These are phyloP conservation scores for Mirounga angustirostris DNA, from an alignment of 2,113 vertebrate species.

Conservation along the genomic window DNA sequence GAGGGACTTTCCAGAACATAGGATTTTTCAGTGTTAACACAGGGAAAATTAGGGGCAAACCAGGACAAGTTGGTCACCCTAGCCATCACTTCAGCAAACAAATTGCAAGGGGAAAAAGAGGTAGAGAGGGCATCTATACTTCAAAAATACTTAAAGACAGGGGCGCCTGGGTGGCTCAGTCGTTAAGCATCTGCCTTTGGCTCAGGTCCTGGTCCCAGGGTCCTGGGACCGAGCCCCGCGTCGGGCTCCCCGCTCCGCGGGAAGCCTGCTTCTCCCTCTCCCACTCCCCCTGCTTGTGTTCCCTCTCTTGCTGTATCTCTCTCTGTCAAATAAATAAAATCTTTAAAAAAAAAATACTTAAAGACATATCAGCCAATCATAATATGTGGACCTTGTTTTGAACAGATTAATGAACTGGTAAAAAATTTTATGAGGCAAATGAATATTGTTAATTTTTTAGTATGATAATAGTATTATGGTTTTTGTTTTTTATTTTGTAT, in stretches of 20 bases:
- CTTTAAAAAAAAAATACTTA: neutral
- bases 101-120: neutral
- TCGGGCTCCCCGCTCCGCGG: no score
- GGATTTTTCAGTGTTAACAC: neutral
- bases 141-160: slow-evolving; percentile 26
- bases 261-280: no score
- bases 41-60: neutral
- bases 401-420: neutral
- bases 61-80: neutral
- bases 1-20: neutral
- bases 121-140: neutral
- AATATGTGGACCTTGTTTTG: neutral
- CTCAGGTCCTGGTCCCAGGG: no score
- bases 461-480: neutral
- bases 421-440: neutral
- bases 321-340: no score
- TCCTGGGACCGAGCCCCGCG: no score
- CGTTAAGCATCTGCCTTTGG: no score
- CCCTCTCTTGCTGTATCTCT: no score
- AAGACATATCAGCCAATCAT: neutral
- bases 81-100: neutral
- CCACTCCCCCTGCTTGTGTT: no score
- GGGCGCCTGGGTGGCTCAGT: no score
- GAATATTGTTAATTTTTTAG: neutral
- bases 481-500: neutral